Evolutionary conservation across 2,113 vertebrate species (phyloP), one percentile per base, ranked within the genome.

Genomic region (Hippocampus mohnikei): DNA sequence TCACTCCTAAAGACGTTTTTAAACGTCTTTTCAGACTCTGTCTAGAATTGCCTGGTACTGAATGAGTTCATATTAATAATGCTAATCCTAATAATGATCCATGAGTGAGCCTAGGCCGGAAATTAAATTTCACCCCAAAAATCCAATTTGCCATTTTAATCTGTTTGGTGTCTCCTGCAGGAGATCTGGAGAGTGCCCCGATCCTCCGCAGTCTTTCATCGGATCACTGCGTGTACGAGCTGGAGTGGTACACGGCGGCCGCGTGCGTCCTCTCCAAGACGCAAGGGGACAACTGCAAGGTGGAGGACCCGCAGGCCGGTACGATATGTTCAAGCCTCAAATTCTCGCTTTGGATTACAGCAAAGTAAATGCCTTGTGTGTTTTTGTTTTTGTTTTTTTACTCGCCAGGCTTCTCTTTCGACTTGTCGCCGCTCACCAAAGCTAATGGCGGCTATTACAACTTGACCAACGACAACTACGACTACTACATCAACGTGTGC

Each of bases 171-270:
- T 42, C 4, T 33, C 25, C 27, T 42, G n/a, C 80, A 98, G 96
- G 97, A 62, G 94, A 97, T 63, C 83, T 95, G 0, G 93, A 96
- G 81, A 98, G 95, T 2, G 89, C 95, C 37, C 97, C 97, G 0
- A 73, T 96, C 74, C 74, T 98, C 56, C 92, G 88, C 16, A 85
- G 87, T 0, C 76, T 92, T 0, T 88, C 87, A 0, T 65, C 76
- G 0, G 80, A 84, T 0, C 77, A 67, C 0, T 99, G 97, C 69
- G 79, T 89, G 0, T 97, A 95, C 3, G 93, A 94, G 68, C 86
- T 99, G 75, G 95, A 95, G 76, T 99, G 97, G 97, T 90, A 94
- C 82, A 97, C 95, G 0, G 94, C 96, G 0, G 94, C 95, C 0
- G 96, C 97, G 0, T 99, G 97, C 12, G 94, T 97, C 66, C 90